These are phyloP conservation scores for Apeira syringaria DNA, from an alignment of 2,888 invertebrate genomes.

Conservation along the genomic window DNA sequence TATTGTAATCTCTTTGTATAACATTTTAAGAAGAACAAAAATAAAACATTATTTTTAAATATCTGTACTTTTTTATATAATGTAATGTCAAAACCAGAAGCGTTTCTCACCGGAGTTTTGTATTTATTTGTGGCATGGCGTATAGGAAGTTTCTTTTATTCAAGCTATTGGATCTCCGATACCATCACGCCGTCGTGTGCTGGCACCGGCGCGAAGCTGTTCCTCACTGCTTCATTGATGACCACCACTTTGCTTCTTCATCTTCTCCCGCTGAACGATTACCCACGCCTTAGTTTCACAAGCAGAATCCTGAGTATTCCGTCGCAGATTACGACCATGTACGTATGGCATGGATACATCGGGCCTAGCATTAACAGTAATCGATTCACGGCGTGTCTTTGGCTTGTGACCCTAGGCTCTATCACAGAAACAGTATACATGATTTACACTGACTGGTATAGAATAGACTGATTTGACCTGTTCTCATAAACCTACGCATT, in stretches of 20 bases:
- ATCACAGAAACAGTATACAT: conserved; percentile 45
- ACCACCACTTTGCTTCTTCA: conserved; percentile 33
- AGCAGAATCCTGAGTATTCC: conserved; percentile 47
- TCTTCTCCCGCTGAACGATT: conserved; percentile 28
- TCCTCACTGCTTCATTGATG: conserved; percentile 26
- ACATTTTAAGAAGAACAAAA: too few species aligned
- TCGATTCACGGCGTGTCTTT: conserved; percentile 36
- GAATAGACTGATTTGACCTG: conserved; percentile 32
- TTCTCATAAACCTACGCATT: conserved; percentile 7
- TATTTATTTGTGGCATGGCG: conserved; percentile 46
- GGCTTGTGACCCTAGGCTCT: conserved; percentile 38
- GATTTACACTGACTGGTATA: conserved; percentile 44
- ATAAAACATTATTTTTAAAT: too few species aligned
- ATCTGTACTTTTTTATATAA: too few species aligned
- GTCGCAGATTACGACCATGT: conserved; percentile 44
- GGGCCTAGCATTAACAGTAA: conserved; percentile 38
- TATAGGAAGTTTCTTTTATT: conserved; percentile 38
- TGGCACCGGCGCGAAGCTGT: conserved; percentile 15
- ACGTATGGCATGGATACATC: conserved; percentile 44
- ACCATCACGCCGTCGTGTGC: conserved; percentile 32
- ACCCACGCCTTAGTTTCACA: conserved; percentile 46
- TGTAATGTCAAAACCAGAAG: conserved; percentile 20
- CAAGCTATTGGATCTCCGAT: conserved; percentile 44
- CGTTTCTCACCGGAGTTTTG: conserved; percentile 32
- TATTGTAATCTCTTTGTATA: too few species aligned